Evolutionary conservation across 2,797 vertebrate genomes (phyloP), one percentile per base, ranked within the genome.

Genomic region (Carduelis carduelis): DNA sequence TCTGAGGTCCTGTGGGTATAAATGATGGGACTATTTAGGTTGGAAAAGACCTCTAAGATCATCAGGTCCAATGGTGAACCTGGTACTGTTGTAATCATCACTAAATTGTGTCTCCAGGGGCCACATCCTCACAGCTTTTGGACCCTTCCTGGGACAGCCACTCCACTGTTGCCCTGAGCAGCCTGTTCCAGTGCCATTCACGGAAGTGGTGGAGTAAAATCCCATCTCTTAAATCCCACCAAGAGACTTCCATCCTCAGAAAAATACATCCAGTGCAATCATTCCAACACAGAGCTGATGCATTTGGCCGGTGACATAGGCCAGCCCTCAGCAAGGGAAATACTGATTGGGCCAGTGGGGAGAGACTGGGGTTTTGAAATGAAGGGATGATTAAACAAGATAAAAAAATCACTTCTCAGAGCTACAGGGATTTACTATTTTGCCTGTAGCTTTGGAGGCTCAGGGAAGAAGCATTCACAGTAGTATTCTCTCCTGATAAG

Each of bases 401-500:
- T 26, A 11, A 34, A 66, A 66, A 75, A 87, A 50, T 8, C 47
- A 27, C n/a, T 79, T 57, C 50, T 72, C 44, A 59, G 83, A 65
- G 83, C 60, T 66, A 12, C 76, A 72, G 83, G 49, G 53, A 46
- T 70, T 57, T 27, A 24, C 6, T 66, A 3, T 56, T 80, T 49
- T 50, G 77, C 85, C 78, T 56, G 74, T 47, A 70, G 80, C 3
- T 59, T 59, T 37, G 47, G 72, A 7, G 2, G 87, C 77, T 82
- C 34, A 17, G 86, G 50, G 81, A 93, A 82, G 88, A 72, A 76
- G 49, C 61, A 16, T 35, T 95, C 89, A 84, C 88, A 84, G 95
- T 92, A 94, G 92, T 96, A 70, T 89, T 82, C 76, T 55, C 57
- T 65, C 76, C 85, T 81, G 85, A 17, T 83, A 93, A 95, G 91